These are phyloP conservation scores for Chrysemys picta DNA, from an alignment of 2,113 vertebrate species.

Conservation along the genomic window DNA sequence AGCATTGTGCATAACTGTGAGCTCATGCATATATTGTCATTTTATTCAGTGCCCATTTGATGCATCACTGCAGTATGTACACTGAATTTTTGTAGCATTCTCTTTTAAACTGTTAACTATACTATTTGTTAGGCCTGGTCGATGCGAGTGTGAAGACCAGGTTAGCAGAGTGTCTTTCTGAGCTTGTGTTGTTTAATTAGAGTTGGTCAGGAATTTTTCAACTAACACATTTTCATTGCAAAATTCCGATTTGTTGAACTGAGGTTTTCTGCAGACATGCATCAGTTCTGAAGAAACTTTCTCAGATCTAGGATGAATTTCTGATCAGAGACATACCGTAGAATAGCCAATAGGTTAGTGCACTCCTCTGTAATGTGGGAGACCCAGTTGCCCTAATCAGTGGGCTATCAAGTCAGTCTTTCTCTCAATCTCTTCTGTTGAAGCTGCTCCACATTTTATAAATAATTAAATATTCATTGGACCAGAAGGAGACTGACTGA, in stretches of 20 bases:
- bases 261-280: background rate
- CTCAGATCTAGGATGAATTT: background rate
- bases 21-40: background rate
- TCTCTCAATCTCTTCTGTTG: background rate
- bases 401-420: background rate
- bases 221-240: background rate
- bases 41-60: slow-evolving; percentile 19
- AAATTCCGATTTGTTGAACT: background rate
- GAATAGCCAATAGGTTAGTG: background rate
- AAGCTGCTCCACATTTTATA: background rate
- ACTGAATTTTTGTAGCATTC: background rate
- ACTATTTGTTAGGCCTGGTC: background rate
- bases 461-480: background rate
- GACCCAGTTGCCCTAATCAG: background rate
- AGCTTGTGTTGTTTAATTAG: rapidly evolving
- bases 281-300: background rate
- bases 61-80: background rate
- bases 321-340: background rate
- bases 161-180: background rate
- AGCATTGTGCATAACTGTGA: background rate
- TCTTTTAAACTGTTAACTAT: background rate
- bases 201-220: background rate
- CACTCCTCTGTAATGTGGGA: background rate
- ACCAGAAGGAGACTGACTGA: background rate
- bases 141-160: background rate